Base-by-base conservation (phyloP, 2,113 vertebrate species). In the Shinisaurus crocodilurus region DNA sequence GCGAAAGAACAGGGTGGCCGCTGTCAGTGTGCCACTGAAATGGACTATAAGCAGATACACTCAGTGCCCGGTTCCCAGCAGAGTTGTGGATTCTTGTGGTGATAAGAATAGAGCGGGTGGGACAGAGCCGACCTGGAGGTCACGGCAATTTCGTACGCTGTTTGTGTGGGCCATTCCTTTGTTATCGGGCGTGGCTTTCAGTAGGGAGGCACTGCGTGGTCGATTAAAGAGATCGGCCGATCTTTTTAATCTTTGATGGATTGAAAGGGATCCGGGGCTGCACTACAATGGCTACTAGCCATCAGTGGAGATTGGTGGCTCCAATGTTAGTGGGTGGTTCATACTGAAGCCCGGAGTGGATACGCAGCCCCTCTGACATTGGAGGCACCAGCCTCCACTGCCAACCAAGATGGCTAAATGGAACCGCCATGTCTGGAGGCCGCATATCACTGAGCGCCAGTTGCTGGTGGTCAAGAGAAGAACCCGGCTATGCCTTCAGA, bases 21-120 rank as follows among this genome's bases (percentile, higher is more conserved):
- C 34, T 45, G 0, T 57, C 7, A 15, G 1, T n/a, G 25, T 1
- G 4, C 3, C 0, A 2, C 34, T 15, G 34, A 10, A 12, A 15
- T 4, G 23, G 43, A 74, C 40, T 2, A 27, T 43, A 8, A 6
- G 6, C 27, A 48, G 54, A 48, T 8, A 1, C 34, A 25, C 20
- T 67, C 10, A 6, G 74, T 50, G 34, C 32, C 81, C 5, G 25
- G 23, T 0, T 84, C 84, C 23, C 34, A n/a, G n/a, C 60, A 67
- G 18, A 67, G 72, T 10, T n/a, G 43, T 29, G 45, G 29, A 70
- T 29, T 54, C 20, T 45, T 57, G 67, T n/a, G 60, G 32, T 1
- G 29, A 25, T 13, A 75, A 74, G 40, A 82, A 63, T 48, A 72
- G 48, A 57, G 48, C 6, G 32, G 63, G 34, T 54, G 16, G 77